phyloP scores from a whole-genome alignment of 2,113 vertebrate genomes.

The Todiramphus chloris region DNA sequence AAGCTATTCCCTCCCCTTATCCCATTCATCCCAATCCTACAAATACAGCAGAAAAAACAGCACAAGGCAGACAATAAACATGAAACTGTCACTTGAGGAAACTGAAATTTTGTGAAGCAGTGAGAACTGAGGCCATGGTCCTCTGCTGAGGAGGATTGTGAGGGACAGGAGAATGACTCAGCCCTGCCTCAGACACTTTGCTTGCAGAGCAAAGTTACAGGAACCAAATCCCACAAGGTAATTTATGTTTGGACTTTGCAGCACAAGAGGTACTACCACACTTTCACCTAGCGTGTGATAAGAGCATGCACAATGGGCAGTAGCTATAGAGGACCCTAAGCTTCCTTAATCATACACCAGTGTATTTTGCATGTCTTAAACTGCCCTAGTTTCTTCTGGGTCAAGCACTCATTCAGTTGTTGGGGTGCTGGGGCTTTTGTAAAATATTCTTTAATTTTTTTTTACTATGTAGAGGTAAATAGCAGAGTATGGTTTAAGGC shows the following conservation, averaged over 20 bases:
- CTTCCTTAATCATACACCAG: background rate
- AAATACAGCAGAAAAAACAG: background rate
- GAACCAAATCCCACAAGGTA: background rate
- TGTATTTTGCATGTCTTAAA: background rate
- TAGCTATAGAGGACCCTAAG: background rate
- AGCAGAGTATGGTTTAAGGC: background rate
- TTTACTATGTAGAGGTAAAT: background rate
- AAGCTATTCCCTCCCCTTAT: background rate
- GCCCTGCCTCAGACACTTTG: background rate
- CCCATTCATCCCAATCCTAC: background rate
- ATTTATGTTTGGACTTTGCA: background rate
- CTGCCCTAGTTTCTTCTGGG: background rate
- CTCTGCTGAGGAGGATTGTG: background rate
- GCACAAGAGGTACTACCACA: background rate
- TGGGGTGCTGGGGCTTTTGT: fast-evolving
- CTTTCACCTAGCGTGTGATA: background rate
- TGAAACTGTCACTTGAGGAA: background rate
- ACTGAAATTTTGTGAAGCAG: background rate
- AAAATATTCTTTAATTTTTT: background rate
- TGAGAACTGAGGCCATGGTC: background rate
- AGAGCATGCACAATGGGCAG: background rate
- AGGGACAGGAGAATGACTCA: background rate
- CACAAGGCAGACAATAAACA: background rate
- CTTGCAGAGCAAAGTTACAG: background rate
- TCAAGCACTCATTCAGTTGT: background rate